These are phyloP conservation scores for Drosophila lutescens DNA, from an alignment of 2,888 invertebrate genomes.

Conservation along the genomic window DNA sequence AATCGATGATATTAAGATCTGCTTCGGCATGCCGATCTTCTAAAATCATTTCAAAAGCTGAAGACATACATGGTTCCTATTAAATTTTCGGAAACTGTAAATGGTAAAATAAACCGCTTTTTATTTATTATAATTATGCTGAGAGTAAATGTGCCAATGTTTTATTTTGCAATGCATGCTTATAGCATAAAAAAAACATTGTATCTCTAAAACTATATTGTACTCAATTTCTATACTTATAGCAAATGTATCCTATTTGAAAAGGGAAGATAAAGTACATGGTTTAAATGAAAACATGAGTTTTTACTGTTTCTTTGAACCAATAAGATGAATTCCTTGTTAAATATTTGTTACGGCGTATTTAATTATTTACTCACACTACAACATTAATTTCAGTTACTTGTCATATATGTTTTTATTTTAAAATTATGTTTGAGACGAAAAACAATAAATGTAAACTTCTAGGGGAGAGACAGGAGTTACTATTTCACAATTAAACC, in stretches of 20 bases:
- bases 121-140: not conserved
- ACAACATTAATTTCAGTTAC: not conserved
- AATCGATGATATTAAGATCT: slow-evolving; percentile 22
- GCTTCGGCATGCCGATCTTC: slow-evolving; percentile 46
- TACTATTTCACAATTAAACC: slow-evolving; percentile 8
- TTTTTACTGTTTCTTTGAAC: slow-evolving; percentile 4
- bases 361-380: slow-evolving; percentile 6
- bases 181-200: slow-evolving; percentile 14
- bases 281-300: not conserved
- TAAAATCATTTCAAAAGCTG: slow-evolving; percentile 6
- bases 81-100: slow-evolving; percentile 12
- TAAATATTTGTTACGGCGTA: slow-evolving; percentile 28
- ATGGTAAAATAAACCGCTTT: not conserved
- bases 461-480: slow-evolving; percentile 1
- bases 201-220: not conserved
- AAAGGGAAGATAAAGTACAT: not conserved
- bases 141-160: slow-evolving; percentile 41
- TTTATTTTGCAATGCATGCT: slow-evolving; percentile 33
- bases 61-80: not conserved
- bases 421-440: not conserved
- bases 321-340: slow-evolving; percentile 13
- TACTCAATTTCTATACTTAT: not conserved
- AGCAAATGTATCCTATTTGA: not conserved
- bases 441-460: not conserved
- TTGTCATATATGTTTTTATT: not conserved